Conservation (phyloP, 2,797 vertebrate species). For the Nannoperca australis region DNA sequence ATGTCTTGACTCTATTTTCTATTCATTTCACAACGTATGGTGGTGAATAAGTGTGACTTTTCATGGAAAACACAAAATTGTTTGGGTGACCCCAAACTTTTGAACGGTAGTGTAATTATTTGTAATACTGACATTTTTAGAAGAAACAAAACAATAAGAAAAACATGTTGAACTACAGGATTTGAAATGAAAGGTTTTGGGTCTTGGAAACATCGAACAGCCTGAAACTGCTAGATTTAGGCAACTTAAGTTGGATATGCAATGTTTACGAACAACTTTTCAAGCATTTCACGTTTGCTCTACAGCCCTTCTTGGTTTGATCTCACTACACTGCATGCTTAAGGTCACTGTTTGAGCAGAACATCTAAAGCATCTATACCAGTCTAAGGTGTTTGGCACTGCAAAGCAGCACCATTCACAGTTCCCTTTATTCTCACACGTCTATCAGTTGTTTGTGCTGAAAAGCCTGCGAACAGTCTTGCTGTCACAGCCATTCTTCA, state of each 20-base stretch:
- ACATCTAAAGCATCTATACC: constrained; percentile 6
- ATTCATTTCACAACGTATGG: too few species aligned
- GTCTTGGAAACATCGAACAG: constrained; percentile 4
- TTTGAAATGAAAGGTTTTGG: constrained; percentile 22
- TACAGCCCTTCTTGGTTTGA: constrained; percentile 17
- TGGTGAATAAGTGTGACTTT: too few species aligned
- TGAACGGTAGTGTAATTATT: too few species aligned
- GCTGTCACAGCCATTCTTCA: constrained; percentile 34
- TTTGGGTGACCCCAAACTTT: too few species aligned
- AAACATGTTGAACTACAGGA: background rate
- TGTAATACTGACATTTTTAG: constrained; percentile 4
- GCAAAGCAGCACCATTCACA: background rate
- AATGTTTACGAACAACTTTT: constrained; percentile 10
- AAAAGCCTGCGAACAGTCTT: constrained; percentile 33
- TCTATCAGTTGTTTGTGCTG: constrained; percentile 18
- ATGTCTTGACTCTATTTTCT: too few species aligned
- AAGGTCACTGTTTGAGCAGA: constrained; percentile 23
- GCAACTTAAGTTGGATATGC: background rate
- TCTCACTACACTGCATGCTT: constrained; percentile 5
- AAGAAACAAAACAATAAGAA: constrained; percentile 21
- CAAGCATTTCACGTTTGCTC: constrained; percentile 28
- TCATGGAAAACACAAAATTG: too few species aligned
- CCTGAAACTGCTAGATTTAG: background rate
- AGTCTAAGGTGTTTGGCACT: constrained; percentile 25
- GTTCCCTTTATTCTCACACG: constrained; percentile 14